Conservation (phyloP, 2,113 vertebrate species). For the Orcinus orca region DNA sequence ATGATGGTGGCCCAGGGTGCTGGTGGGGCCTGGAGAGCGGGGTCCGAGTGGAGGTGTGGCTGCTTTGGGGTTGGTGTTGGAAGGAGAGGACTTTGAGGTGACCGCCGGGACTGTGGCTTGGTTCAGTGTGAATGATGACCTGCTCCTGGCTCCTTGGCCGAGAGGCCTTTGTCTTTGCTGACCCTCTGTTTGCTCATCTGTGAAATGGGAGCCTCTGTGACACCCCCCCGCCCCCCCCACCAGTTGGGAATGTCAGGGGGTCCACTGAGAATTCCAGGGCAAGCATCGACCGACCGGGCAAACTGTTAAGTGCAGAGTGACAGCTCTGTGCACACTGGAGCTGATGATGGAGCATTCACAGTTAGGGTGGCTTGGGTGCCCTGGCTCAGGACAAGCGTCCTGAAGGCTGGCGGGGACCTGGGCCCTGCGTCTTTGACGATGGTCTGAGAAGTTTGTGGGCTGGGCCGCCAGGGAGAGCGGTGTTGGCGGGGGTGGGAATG, state of each 20-base stretch:
- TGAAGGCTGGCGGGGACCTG: neutral
- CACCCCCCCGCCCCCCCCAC: neutral
- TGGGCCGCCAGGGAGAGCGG: neutral
- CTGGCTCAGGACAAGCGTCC: neutral
- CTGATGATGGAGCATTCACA: too few species aligned
- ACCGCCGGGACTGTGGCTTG: neutral
- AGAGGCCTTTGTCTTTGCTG: neutral
- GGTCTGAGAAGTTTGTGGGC: neutral
- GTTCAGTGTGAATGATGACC: neutral
- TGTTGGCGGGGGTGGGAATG: neutral
- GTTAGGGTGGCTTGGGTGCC: neutral
- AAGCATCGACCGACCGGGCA: rapidly evolving
- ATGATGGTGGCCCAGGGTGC: neutral
- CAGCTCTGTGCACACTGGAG: neutral
- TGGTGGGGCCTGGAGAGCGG: neutral
- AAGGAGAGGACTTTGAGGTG: neutral
- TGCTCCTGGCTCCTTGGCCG: neutral
- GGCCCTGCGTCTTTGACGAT: neutral
- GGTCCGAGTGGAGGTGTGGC: neutral
- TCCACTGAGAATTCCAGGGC: neutral
- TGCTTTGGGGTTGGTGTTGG: neutral
- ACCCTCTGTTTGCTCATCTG: neutral
- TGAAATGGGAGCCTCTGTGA: neutral
- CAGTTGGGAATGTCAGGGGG: neutral
- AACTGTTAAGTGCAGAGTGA: rapidly evolving